Percentiles rank a stretch among this genome's conserved stretches.
Evolutionary conservation across 2,888 invertebrate genomes (phyloP).

Genomic region (Strigamia transsilvanica): DNA sequence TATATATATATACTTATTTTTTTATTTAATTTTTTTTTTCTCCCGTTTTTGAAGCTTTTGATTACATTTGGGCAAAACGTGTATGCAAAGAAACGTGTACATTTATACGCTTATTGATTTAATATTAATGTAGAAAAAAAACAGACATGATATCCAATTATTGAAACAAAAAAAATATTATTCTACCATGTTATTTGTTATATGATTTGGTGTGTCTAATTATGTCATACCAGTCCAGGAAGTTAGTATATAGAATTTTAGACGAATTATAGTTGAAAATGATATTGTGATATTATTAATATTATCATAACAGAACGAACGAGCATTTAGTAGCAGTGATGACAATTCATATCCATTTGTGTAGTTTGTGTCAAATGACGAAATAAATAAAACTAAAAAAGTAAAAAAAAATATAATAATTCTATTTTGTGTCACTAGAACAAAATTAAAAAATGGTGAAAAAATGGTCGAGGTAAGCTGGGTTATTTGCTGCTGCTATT

Average conservation of each 20-base stretch:
- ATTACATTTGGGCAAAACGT: constrained; percentile 30
- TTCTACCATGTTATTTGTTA: constrained; percentile 47
- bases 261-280: constrained; percentile 44
- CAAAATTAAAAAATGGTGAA: neutral
- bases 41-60: constrained; percentile 19
- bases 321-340: constrained; percentile 47
- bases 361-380: constrained; percentile 45
- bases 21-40: constrained; percentile 33
- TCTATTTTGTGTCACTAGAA: neutral
- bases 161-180: constrained; percentile 18
- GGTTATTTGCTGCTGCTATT: constrained; percentile 31
- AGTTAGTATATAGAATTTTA: constrained; percentile 37
- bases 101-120: constrained; percentile 48
- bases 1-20: constrained; percentile 22
- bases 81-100: constrained; percentile 43
- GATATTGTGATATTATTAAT: constrained; percentile 48
- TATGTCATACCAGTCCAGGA: constrained; percentile 48
- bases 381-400: constrained; percentile 35
- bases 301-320: constrained; percentile 34
- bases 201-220: constrained; percentile 46
- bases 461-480: neutral
- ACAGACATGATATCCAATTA: constrained; percentile 40
- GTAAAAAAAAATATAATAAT: neutral
- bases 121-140: constrained; percentile 48
- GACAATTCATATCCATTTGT: constrained; percentile 49